Evolutionary conservation across 2,888 invertebrate species (phyloP).

Genomic region (Caenorhabditis zanzibari): DNA sequence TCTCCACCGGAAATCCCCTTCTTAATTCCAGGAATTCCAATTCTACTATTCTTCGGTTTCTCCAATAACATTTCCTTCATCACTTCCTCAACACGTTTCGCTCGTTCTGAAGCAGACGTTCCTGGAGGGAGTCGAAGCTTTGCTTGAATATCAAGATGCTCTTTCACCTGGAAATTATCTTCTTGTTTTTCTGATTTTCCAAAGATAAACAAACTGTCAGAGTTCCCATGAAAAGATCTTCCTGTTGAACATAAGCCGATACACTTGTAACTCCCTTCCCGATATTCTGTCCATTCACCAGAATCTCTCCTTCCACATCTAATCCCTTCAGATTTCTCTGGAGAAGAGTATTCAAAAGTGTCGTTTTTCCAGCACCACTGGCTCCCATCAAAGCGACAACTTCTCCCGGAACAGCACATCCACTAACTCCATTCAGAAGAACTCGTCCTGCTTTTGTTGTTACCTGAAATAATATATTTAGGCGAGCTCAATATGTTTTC

Average conservation of each 20-base stretch:
- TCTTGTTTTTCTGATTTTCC: not conserved
- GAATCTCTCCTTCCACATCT: constrained; percentile 72
- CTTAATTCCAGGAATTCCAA: constrained; percentile 90
- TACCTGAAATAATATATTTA: constrained; percentile 38
- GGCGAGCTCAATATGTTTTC: no score
- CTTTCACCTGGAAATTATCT: constrained; percentile 69
- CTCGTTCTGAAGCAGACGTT: constrained; percentile 87
- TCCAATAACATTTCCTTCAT: constrained; percentile 91
- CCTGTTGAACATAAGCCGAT: constrained; percentile 80
- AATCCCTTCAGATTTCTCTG: constrained; percentile 75
- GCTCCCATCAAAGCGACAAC: constrained; percentile 83
- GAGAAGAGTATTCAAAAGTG: constrained; percentile 91
- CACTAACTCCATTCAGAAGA: constrained; percentile 75
- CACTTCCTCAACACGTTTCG: constrained; percentile 89
- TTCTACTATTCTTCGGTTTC: constrained; percentile 93
- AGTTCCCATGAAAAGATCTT: constrained; percentile 78
- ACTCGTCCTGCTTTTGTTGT: constrained; percentile 71
- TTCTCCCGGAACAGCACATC: constrained; percentile 80
- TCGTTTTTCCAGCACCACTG: constrained; percentile 94
- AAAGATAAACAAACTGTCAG: constrained; percentile 59
- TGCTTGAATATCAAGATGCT: constrained; percentile 85
- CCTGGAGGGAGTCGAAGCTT: constrained; percentile 89
- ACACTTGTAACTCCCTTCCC: constrained; percentile 84
- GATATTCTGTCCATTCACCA: constrained; percentile 73
- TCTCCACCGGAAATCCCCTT: constrained; percentile 89